A percentile compares a stretch with the other conserved stretches of the same genome.
Evolutionary conservation across 1,140 invertebrate species (phyloP).

Genomic region (Macrocentrus cingulum): DNA sequence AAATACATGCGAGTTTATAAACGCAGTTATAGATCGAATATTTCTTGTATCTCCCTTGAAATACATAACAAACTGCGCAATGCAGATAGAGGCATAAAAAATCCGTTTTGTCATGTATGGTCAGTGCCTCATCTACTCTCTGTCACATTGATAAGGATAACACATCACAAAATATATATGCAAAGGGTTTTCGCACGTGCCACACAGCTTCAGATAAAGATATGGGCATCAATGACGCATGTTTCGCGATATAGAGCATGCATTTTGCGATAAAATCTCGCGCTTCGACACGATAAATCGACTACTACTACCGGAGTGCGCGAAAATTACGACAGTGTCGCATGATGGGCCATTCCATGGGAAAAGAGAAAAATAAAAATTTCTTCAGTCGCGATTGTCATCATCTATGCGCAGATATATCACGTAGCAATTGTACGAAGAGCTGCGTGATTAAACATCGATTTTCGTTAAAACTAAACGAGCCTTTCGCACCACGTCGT

Average conservation of each 20-base stretch:
- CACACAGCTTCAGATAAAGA: neutral
- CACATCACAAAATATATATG: conserved; percentile 12
- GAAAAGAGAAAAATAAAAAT: no score
- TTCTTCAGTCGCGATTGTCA: no score
- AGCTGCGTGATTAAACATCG: conserved; percentile 19
- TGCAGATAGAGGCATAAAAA: no score
- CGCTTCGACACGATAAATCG: conserved; percentile 28
- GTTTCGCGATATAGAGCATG: neutral
- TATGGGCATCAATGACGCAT: conserved; percentile 8
- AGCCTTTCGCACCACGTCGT: conserved; percentile 6
- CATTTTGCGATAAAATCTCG: conserved; percentile 30
- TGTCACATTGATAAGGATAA: neutral
- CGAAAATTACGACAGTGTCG: conserved; percentile 15
- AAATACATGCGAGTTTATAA: no score
- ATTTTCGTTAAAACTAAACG: conserved; percentile 27
- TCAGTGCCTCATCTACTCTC: no score
- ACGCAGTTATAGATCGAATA: no score
- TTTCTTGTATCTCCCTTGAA: no score
- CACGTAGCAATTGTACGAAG: neutral
- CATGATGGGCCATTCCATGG: no score
- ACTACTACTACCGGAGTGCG: conserved; percentile 19
- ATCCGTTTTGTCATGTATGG: no score
- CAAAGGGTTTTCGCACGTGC: neutral
- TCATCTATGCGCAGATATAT: no score
- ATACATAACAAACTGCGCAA: no score